Percentiles rank a stretch among this genome's conserved stretches.
These are phyloP conservation scores for Spinus pinus DNA, from an alignment of 2,797 vertebrate species.

Conservation along the genomic window DNA sequence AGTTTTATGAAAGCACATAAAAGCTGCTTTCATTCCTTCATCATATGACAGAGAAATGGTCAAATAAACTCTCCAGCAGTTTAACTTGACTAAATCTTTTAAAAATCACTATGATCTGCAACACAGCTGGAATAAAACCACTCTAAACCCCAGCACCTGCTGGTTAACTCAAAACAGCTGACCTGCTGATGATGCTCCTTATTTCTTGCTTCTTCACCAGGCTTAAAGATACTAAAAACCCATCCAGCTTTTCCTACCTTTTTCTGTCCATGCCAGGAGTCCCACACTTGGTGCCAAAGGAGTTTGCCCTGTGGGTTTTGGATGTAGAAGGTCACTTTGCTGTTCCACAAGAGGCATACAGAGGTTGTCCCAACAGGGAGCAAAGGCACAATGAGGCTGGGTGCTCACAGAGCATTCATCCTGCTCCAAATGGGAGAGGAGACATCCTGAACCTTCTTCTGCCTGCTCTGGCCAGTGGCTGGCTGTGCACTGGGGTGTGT, in stretches of 20 bases:
- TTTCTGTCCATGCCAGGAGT: not conserved
- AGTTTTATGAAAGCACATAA: not conserved
- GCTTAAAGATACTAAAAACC: not conserved
- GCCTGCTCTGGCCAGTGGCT: not conserved
- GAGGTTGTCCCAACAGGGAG: not conserved
- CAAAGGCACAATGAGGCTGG: fast-evolving
- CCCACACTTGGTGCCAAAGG: not conserved
- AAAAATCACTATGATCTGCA: not conserved
- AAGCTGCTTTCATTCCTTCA: not conserved
- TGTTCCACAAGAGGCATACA: fast-evolving
- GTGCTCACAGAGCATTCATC: not conserved
- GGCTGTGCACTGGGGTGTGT: not conserved
- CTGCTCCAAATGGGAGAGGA: not conserved
- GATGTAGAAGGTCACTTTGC: not conserved
- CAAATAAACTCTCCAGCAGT: not conserved
- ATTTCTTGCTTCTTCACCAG: not conserved
- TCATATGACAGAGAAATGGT: not conserved
- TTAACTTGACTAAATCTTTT: not conserved
- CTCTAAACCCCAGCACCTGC: fast-evolving
- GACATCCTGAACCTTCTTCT: not conserved
- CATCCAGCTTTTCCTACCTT: not conserved
- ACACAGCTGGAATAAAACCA: not conserved
- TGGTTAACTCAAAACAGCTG: not conserved
- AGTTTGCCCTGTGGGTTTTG: not conserved
- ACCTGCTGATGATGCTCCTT: not conserved